A percentile compares a stretch with the other conserved stretches of the same genome.
phyloP scores from a whole-genome alignment of 2,797 vertebrate genomes.

The Phrynocephalus forsythii region DNA sequence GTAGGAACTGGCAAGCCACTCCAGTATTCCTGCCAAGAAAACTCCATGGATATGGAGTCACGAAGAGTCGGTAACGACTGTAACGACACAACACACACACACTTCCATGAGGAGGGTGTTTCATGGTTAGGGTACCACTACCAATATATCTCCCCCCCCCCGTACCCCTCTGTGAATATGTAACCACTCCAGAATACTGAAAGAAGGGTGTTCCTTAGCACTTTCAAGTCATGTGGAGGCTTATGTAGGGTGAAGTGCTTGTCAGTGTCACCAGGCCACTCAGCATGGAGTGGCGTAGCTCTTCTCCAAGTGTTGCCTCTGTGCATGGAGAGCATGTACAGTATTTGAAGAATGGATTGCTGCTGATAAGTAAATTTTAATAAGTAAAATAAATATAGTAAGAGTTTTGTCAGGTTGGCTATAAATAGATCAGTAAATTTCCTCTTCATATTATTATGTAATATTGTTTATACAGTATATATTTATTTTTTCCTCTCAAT shows the following conservation, averaged over 20 bases:
- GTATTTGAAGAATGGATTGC: neutral
- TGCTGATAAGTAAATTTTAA: neutral
- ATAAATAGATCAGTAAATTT: neutral
- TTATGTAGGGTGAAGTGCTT: neutral
- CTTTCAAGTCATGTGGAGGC: neutral
- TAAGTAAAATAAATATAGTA: neutral
- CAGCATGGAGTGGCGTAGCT: neutral
- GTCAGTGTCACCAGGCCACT: neutral
- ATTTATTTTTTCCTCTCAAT: slow-evolving; percentile 27
- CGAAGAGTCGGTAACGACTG: too few relatives aligned
- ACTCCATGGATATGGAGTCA: too few relatives aligned
- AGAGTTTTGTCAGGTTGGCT: neutral
- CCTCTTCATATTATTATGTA: neutral
- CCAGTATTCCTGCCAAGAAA: too few relatives aligned
- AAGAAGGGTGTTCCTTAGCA: neutral
- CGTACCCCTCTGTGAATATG: neutral
- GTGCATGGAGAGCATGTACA: neutral
- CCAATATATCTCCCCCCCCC: neutral
- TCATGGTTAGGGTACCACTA: neutral
- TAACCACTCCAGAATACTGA: too few relatives aligned
- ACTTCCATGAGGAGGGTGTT: neutral
- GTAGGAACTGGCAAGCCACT: too few relatives aligned
- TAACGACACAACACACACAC: too few relatives aligned
- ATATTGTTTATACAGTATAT: neutral
- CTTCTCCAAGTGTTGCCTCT: neutral